These are phyloP conservation scores for Callorhinus ursinus DNA, from an alignment of 2,113 vertebrate genomes.

Conservation along the genomic window DNA sequence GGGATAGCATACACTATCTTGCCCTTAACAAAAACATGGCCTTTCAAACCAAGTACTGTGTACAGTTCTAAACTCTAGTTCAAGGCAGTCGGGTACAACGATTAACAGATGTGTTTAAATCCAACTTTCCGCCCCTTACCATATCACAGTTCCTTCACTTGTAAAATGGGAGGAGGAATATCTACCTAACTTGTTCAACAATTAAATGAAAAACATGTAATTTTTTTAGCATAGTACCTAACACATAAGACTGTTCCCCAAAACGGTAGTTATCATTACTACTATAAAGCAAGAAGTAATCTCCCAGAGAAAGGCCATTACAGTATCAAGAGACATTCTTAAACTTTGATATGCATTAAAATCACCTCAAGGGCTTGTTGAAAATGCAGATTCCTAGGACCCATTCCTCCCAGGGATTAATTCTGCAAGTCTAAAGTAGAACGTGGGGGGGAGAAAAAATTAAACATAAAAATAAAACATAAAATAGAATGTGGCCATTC, in stretches of 20 bases:
- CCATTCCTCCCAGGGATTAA: background rate
- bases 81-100: background rate
- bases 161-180: background rate
- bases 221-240: background rate
- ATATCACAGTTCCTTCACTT: background rate
- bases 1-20: constrained; percentile 8
- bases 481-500: background rate
- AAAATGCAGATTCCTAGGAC: background rate
- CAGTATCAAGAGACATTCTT: background rate
- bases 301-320: constrained; percentile 5
- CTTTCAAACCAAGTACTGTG: background rate
- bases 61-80: background rate
- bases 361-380: background rate
- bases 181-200: background rate
- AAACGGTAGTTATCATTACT: background rate
- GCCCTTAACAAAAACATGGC: background rate
- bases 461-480: background rate
- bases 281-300: constrained; percentile 18
- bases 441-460: background rate
- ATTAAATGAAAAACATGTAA: constrained; percentile 8
- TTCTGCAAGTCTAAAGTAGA: background rate
- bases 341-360: constrained; percentile 18
- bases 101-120: background rate
- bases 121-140: background rate
- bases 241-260: background rate